Conservation (phyloP, 2,888 invertebrate species). For the Linnaemya vulpina region DNA sequence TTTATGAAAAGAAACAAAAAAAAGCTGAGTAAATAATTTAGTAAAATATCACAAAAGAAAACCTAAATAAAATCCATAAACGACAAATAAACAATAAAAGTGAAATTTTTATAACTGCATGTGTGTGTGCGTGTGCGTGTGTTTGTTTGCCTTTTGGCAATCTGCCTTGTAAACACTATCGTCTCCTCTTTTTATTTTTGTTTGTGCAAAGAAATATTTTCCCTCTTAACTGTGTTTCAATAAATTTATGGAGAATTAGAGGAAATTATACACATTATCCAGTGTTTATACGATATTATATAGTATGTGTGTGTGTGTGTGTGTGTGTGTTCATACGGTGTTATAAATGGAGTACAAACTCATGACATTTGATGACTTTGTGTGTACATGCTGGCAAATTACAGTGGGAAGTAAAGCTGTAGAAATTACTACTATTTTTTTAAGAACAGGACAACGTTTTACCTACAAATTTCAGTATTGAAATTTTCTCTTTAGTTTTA, state of each 20-base stretch:
- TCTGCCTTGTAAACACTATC: neutral
- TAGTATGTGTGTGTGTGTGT: neutral
- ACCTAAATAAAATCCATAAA: conserved; percentile 9
- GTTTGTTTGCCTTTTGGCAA: neutral
- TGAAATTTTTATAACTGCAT: neutral
- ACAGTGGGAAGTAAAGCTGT: neutral
- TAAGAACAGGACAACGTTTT: too few species aligned
- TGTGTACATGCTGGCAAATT: neutral
- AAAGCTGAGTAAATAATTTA: neutral
- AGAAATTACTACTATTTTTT: too few species aligned
- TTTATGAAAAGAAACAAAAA: conserved; percentile 8
- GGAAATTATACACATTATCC: neutral
- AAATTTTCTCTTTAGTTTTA: too few species aligned
- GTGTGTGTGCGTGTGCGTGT: neutral
- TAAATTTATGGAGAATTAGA: neutral
- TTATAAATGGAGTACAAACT: neutral
- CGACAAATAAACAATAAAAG: conserved; percentile 19
- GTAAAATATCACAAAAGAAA: neutral
- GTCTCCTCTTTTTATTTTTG: neutral
- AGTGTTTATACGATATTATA: neutral
- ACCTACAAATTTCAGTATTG: too few species aligned
- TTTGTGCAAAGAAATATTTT: neutral
- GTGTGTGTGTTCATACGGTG: neutral
- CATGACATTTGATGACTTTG: neutral
- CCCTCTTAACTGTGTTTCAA: neutral